Evolutionary conservation across 2,888 invertebrate species (phyloP), one percentile per base, ranked within the genome.

Genomic region (Anodontia alba): DNA sequence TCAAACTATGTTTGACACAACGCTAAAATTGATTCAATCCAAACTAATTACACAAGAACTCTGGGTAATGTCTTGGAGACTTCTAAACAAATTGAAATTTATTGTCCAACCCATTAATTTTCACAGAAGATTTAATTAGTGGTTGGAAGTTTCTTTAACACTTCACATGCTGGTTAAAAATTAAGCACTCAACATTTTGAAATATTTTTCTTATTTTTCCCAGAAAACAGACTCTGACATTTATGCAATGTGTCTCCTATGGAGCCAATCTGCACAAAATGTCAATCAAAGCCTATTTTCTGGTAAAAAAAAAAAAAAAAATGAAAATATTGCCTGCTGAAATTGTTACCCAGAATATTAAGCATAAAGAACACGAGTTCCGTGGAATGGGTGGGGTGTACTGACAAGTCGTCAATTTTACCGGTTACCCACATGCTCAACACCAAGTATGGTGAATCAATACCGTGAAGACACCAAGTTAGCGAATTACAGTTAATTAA

Each of bases 51-150:
- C 23, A 33, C 62, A 31, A 62, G 62, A 62, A 62, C 62, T 62
- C 62, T 62, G 62, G 62, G 62, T 31, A 10, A 33, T 62, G 62
- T 62, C 62, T 33, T 33, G 33, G 62, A 62, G 62, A 62, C 10
- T 20, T 62, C 33, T 62, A 62, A 62, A 31, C 62, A 62, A 62
- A 62, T 62, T 62, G 62, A 62, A 62, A 62, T 62, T 62, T 62
- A 62, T 62, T 62, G 33, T 23, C 31, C 20, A 33, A 17, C 62
- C 33, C 62, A 17, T 62, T 62, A 62, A 57, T 57, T 57, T 57
- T 57, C 26, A 8, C 15, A n/a, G 7, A 57, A 57, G 23, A 57
- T 57, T 57, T 57, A 10, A 57, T 57, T 57, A 57, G 57, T 57
- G 57, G 57, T 26, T 26, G 29, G 29, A 49, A 29, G 29, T 7